Evolutionary conservation across 2,888 invertebrate genomes (phyloP), one percentile per base, ranked within the genome.

Genomic region (Cryptops parisi): DNA sequence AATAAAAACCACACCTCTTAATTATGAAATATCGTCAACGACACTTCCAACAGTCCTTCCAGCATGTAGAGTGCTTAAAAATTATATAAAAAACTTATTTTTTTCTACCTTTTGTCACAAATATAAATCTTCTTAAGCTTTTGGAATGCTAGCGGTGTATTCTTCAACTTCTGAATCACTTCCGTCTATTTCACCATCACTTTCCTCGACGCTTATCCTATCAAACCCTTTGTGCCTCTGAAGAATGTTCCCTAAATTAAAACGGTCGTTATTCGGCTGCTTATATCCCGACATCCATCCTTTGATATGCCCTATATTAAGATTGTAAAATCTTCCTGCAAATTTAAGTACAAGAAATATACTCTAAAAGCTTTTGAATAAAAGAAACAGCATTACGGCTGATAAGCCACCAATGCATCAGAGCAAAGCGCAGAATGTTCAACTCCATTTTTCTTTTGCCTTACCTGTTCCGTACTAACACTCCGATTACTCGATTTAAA

Each of bases 161-260:
- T 68, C 67, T 54, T 67, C 67, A 9, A 66, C 62, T 53, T 67
- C 68, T 1, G 64, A 64, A 47, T 65, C 65, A 47, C 65, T 64
- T 24, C 63, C 58, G 33, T 67, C 67, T 39, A 63, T 56, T 54
- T 68, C 67, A 48, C 62, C 64, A 50, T 67, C 67, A 54, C 65
- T 64, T 48, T 67, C 68, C 52, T 67, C 67, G 17, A 64, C 64
- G 55, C 64, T 66, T 44, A 67, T 57, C 38, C 62, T 60, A 55
- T 66, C 64, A 59, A 68, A 67, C 26, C 68, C 67, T 58, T 64
- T 63, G 58, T 67, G 66, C 17, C 59, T 57, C 44, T 57, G 54
- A 27, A 67, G 59, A 57, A 68, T 59, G 49, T 62, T 63, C 43
- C 67, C 66, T 46, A 68, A 59, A 60, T 64, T 67, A 60, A 68